Percentiles rank a stretch among this genome's conserved stretches.
phyloP scores from a whole-genome alignment of 2,797 vertebrate genomes.

The Chromis chromis region DNA sequence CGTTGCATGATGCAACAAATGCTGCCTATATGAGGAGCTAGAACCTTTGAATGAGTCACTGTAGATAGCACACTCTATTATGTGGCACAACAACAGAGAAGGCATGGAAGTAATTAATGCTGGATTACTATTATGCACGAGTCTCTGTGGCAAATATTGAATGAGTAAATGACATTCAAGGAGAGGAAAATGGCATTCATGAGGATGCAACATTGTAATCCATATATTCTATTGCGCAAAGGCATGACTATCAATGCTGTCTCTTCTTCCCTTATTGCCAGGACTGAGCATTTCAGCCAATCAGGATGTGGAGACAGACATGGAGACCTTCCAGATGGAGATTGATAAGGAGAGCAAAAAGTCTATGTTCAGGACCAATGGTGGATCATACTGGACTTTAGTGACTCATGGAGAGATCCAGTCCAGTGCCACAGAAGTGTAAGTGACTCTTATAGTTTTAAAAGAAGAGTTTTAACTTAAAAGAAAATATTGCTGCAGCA shows the following conservation, averaged over 20 bases:
- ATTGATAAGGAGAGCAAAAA: slow-evolving; percentile 92
- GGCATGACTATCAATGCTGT: not conserved
- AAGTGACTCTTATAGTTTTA: slow-evolving; percentile 68
- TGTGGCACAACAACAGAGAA: slow-evolving; percentile 12
- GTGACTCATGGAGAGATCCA: slow-evolving; percentile 95
- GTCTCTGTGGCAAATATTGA: slow-evolving; percentile 13
- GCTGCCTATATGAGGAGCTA: not conserved
- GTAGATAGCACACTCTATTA: not conserved
- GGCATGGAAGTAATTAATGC: slow-evolving; percentile 21
- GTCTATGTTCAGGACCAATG: slow-evolving; percentile 92
- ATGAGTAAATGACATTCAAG: slow-evolving; percentile 31
- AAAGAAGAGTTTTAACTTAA: not conserved
- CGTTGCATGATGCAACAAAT: too few relatives aligned
- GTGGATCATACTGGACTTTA: slow-evolving; percentile 94
- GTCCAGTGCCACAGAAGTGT: slow-evolving; percentile 93
- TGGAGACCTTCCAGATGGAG: slow-evolving; percentile 98
- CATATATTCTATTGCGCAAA: slow-evolving; percentile 8
- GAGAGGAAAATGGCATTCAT: slow-evolving; percentile 10
- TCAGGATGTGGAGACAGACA: slow-evolving; percentile 94
- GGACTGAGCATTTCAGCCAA: slow-evolving; percentile 96
- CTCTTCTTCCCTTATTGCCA: slow-evolving; percentile 63
- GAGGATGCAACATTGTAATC: slow-evolving; percentile 1
- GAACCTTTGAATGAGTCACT: slow-evolving; percentile 10
- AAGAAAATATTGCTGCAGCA: not conserved
- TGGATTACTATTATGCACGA: not conserved